Evolutionary conservation across 2,888 invertebrate genomes (phyloP).

Genomic region (Arrhopalites spinosus): DNA sequence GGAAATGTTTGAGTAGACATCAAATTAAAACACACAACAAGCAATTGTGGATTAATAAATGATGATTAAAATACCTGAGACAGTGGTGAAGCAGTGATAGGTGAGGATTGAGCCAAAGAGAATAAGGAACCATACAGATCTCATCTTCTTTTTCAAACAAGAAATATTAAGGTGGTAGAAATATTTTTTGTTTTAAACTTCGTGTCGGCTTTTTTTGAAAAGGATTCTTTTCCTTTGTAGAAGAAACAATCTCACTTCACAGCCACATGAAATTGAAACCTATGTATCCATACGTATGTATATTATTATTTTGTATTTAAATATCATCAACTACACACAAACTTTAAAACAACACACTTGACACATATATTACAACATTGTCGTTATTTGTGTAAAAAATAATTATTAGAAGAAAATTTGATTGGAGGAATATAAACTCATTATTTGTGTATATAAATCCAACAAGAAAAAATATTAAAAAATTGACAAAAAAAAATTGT

Average conservation of each 20-base stretch:
- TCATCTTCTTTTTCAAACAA: slow-evolving; percentile 39
- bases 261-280: slow-evolving; percentile 45
- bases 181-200: neutral
- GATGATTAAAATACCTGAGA: slow-evolving; percentile 38
- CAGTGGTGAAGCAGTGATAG: slow-evolving; percentile 55
- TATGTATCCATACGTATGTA: neutral
- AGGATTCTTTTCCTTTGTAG: slow-evolving; percentile 37
- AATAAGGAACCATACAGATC: slow-evolving; percentile 54
- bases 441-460: no score
- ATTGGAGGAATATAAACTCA: no score
- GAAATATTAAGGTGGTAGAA: neutral
- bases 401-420: no score
- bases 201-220: slow-evolving; percentile 35
- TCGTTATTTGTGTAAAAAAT: no score
- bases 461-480: no score
- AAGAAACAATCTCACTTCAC: slow-evolving; percentile 48
- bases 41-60: no score
- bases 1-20: no score
- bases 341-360: no score
- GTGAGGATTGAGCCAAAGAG: slow-evolving; percentile 54
- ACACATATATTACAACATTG: no score
- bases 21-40: no score
- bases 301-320: neutral
- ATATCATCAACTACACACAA: neutral
- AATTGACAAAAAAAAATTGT: no score